phyloP scores from a whole-genome alignment of 2,888 invertebrate genomes.

The Tipula unca region DNA sequence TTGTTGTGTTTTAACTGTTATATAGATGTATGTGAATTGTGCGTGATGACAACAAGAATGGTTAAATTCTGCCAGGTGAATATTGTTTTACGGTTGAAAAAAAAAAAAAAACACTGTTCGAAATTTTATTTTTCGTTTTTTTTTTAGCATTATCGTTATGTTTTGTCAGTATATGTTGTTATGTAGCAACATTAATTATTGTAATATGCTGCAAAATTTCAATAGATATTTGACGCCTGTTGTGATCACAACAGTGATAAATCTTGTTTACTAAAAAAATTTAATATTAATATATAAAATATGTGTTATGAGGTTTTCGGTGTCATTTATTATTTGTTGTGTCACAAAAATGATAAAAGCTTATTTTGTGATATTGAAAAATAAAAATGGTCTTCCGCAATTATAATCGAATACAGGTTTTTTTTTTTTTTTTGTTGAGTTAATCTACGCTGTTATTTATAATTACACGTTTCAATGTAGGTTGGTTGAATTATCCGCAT shows the following conservation, averaged over 20 bases:
- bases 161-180: no score
- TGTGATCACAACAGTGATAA: slow-evolving; percentile 14
- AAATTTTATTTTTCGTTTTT: background rate
- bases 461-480: background rate
- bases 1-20: background rate
- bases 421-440: background rate
- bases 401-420: background rate
- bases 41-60: background rate
- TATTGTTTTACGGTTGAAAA: background rate
- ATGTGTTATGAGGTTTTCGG: background rate
- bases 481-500: background rate
- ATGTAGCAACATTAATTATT: background rate
- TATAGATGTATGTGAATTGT: background rate
- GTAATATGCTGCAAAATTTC: slow-evolving; percentile 8
- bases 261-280: background rate
- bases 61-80: background rate
- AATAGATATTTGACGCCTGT: slow-evolving; percentile 8
- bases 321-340: background rate
- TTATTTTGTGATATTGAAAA: background rate
- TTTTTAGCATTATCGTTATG: background rate
- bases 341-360: background rate
- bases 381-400: background rate
- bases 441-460: background rate
- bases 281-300: background rate
- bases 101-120: background rate